Evolutionary conservation across 2,797 vertebrate species (phyloP).

Genomic region (Lateolabrax maculatus): DNA sequence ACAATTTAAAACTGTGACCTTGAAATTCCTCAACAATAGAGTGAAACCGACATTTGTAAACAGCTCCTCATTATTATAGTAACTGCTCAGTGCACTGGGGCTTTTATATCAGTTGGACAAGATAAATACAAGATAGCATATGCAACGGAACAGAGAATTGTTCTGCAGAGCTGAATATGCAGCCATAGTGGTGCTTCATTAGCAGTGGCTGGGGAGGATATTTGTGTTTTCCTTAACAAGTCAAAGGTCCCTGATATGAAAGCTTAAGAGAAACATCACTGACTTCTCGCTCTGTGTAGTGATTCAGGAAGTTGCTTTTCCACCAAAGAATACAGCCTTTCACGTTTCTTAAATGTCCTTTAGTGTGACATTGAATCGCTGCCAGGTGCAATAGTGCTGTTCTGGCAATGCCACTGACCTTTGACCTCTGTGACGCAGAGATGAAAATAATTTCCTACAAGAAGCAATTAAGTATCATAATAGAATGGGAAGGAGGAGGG

Average conservation of each 20-base stretch:
- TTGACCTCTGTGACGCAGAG: constrained; percentile 14
- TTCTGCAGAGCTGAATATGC: constrained; percentile 29
- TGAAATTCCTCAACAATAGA: constrained; percentile 51
- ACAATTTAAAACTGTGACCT: constrained; percentile 47
- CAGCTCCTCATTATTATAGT: constrained; percentile 56
- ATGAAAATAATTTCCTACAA: background rate
- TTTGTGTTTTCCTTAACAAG: constrained; percentile 36
- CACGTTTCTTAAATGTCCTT: constrained; percentile 27
- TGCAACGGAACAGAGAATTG: constrained; percentile 36
- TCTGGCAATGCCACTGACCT: constrained; percentile 31
- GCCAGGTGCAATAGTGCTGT: constrained; percentile 15
- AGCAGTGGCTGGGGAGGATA: background rate
- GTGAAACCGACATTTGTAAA: constrained; percentile 57
- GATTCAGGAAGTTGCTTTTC: background rate
- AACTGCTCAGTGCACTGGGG: constrained; percentile 52
- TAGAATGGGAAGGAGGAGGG: constrained; percentile 10
- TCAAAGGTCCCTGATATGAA: constrained; percentile 17
- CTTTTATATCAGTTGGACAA: constrained; percentile 56
- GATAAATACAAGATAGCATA: constrained; percentile 56
- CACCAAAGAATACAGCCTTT: background rate
- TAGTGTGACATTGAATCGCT: constrained; percentile 34
- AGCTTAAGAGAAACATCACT: constrained; percentile 4
- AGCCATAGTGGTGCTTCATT: constrained; percentile 34
- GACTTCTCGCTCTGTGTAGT: background rate
- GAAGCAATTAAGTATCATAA: constrained; percentile 31